Conservation (phyloP, 2,113 vertebrate species). For the Oreotrochilus melanogaster region DNA sequence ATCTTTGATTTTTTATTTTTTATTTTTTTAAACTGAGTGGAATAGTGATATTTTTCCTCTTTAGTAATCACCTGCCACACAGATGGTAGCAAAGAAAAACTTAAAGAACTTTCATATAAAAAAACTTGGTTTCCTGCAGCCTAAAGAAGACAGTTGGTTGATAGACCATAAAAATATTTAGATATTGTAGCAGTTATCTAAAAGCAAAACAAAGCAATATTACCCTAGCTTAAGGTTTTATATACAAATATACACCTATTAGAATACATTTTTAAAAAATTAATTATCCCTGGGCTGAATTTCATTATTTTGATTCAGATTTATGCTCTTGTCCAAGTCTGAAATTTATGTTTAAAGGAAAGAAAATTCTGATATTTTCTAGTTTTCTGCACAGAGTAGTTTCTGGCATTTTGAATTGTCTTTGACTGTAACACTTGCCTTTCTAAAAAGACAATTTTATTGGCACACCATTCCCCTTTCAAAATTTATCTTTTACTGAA, state of each 20-base stretch:
- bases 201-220: not conserved
- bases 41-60: not conserved
- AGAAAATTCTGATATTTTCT: not conserved
- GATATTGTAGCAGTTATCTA: not conserved
- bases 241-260: not conserved
- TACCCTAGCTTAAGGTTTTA: not conserved
- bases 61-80: not conserved
- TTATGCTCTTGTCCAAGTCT: not conserved
- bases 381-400: rapidly evolving
- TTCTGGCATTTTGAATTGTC: not conserved
- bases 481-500: not conserved
- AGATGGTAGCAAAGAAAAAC: not conserved
- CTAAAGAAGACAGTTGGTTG: not conserved
- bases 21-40: not conserved
- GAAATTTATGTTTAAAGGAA: not conserved
- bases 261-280: not conserved
- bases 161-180: not conserved
- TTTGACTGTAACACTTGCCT: not conserved
- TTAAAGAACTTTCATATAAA: not conserved
- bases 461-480: not conserved
- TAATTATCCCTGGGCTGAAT: not conserved
- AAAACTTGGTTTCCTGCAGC: not conserved
- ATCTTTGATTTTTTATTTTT: not conserved
- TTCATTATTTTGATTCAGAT: not conserved
- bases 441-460: not conserved